Evolutionary conservation across 2,888 invertebrate genomes (phyloP).

Genomic region (Cybosia mesomella): DNA sequence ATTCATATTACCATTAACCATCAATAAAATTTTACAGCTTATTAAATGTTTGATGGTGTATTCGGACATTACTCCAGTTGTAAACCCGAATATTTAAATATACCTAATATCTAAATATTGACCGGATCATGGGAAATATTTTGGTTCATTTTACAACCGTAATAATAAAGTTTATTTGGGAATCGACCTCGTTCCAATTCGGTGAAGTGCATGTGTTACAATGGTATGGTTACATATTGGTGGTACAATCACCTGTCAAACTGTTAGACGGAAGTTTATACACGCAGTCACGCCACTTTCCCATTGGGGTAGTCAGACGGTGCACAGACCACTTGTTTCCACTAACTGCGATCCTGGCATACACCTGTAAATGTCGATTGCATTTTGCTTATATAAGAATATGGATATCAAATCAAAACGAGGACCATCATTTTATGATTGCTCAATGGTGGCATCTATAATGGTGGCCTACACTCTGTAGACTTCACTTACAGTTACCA

Average conservation of each 20-base stretch:
- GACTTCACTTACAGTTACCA: no score
- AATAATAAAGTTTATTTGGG: slow-evolving; percentile 65
- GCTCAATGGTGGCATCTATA: no score
- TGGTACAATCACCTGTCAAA: slow-evolving; percentile 20
- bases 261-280: slow-evolving; percentile 9
- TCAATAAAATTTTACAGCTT: slow-evolving; percentile 41
- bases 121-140: slow-evolving; percentile 62
- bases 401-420: no score
- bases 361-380: no score
- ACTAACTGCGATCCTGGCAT: neutral
- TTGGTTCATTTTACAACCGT: slow-evolving; percentile 65
- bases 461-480: no score
- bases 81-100: slow-evolving; percentile 70
- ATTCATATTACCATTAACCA: slow-evolving; percentile 51
- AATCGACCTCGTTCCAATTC: slow-evolving; percentile 67
- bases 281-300: neutral
- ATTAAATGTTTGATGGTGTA: slow-evolving; percentile 45
- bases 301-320: neutral
- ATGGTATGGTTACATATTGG: slow-evolving; percentile 18
- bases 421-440: no score
- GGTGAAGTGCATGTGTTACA: slow-evolving; percentile 44
- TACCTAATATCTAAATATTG: slow-evolving; percentile 61
- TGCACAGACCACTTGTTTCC: neutral
- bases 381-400: no score
- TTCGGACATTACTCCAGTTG: slow-evolving; percentile 44